phyloP scores from a whole-genome alignment of 2,888 invertebrate species.

The Shargacucullia verbasci region DNA sequence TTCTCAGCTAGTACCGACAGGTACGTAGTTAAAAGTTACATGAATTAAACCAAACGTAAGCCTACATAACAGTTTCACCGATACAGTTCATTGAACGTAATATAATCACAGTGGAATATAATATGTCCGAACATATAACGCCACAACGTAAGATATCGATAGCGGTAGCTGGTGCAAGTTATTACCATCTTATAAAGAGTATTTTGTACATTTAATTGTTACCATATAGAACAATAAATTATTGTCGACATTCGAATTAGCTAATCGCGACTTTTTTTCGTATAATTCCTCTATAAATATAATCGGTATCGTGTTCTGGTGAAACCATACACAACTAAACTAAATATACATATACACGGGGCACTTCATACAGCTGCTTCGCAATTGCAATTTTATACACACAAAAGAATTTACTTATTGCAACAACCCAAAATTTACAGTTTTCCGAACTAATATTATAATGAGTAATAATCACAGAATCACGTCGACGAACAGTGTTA shows the following conservation, averaged over 20 bases:
- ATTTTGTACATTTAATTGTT: conserved; percentile 62
- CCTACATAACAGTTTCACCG: conserved; percentile 70
- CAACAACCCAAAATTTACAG: conserved; percentile 86
- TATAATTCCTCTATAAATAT: conserved; percentile 54
- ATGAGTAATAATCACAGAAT: conserved; percentile 75
- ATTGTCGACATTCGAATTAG: conserved; percentile 60
- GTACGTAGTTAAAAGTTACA: conserved; percentile 69
- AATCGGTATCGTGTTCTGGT: conserved; percentile 55
- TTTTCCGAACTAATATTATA: conserved; percentile 70
- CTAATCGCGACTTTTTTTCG: conserved; percentile 43
- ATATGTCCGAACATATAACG: conserved; percentile 36
- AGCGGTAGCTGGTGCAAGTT: conserved; percentile 28
- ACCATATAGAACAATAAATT: conserved; percentile 54
- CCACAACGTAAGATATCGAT: conserved; percentile 20
- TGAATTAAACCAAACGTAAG: conserved; percentile 56
- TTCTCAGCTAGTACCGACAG: conserved; percentile 72
- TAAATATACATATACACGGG: conserved; percentile 78
- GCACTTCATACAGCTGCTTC: conserved; percentile 70
- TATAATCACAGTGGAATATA: conserved; percentile 71
- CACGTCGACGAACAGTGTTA: conserved; percentile 55
- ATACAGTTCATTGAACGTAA: conserved; percentile 61
- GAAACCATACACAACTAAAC: conserved; percentile 66
- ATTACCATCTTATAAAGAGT: conserved; percentile 46
- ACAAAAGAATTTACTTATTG: conserved; percentile 82
- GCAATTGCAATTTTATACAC: conserved; percentile 76